Conservation (phyloP, 2,888 invertebrate genomes). For the Amblyjoppa fuscipennis region DNA sequence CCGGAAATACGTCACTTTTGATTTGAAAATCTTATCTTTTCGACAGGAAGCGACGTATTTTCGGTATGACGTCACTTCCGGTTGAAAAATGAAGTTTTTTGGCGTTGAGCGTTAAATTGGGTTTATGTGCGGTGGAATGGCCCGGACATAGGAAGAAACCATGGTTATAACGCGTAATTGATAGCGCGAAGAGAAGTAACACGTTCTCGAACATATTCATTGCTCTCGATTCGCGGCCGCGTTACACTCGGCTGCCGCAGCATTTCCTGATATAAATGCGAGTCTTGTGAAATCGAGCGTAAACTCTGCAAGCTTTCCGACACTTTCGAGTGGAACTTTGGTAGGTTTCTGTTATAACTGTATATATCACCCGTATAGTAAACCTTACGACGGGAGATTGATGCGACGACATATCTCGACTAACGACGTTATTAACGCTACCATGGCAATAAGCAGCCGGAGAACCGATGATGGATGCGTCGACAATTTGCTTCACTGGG, state of each 20-base stretch:
- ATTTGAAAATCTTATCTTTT: too few species aligned
- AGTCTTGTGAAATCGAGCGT: conserved; percentile 73
- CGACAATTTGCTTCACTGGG: conserved; percentile 63
- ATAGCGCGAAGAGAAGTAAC: conserved; percentile 27
- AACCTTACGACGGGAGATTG: conserved; percentile 62
- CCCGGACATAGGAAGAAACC: too few species aligned
- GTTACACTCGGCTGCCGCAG: conserved; percentile 33
- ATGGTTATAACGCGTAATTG: conserved; percentile 8
- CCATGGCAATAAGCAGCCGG: conserved; percentile 58
- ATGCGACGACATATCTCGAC: conserved; percentile 67
- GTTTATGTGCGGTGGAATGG: too few species aligned
- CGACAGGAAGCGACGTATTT: too few species aligned
- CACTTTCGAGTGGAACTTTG: conserved; percentile 49
- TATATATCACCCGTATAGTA: conserved; percentile 35
- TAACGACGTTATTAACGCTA: conserved; percentile 68
- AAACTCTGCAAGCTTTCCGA: conserved; percentile 72
- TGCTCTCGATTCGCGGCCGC: conserved; percentile 21
- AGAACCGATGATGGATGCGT: conserved; percentile 63
- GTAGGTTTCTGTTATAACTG: conserved; percentile 33
- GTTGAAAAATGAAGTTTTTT: too few species aligned
- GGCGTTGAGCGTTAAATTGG: too few species aligned
- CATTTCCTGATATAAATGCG: conserved; percentile 67
- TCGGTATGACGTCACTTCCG: too few species aligned
- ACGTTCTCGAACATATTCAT: conserved; percentile 36
- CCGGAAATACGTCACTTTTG: too few species aligned